A percentile compares a stretch with the other conserved stretches of the same genome.
Conservation (phyloP, 2,113 vertebrate species). For the Dicentrarchus labrax region DNA sequence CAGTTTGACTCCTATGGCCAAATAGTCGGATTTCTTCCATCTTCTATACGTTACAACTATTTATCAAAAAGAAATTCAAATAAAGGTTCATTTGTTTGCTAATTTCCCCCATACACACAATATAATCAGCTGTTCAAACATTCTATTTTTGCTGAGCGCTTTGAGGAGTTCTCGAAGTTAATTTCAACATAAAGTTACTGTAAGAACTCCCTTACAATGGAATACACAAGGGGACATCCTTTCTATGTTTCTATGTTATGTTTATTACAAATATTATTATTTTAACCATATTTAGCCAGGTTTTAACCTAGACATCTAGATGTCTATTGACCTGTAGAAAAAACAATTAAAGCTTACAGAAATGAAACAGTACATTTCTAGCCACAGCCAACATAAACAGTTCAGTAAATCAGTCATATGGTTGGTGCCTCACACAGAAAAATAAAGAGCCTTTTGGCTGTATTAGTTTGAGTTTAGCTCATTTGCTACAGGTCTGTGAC, state of each 20-base stretch:
- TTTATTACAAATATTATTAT: too few relatives aligned
- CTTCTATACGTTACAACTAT: too few relatives aligned
- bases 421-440: not conserved
- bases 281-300: not conserved
- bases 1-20: not conserved
- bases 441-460: not conserved
- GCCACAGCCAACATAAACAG: not conserved
- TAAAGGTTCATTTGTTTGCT: not conserved
- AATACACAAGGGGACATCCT: not conserved
- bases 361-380: not conserved
- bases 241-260: not conserved
- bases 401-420: not conserved
- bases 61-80: too few relatives aligned
- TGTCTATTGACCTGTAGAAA: not conserved
- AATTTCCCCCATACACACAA: too few relatives aligned
- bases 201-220: not conserved
- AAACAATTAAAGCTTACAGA: not conserved
- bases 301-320: not conserved
- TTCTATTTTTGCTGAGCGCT: too few relatives aligned
- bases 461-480: not conserved
- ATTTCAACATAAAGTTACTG: too few relatives aligned
- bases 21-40: not conserved
- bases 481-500: not conserved
- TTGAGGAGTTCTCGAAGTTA: too few relatives aligned
- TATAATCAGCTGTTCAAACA: too few relatives aligned